Conservation (phyloP, 1,140 invertebrate genomes). For the Drosophila orena region DNA sequence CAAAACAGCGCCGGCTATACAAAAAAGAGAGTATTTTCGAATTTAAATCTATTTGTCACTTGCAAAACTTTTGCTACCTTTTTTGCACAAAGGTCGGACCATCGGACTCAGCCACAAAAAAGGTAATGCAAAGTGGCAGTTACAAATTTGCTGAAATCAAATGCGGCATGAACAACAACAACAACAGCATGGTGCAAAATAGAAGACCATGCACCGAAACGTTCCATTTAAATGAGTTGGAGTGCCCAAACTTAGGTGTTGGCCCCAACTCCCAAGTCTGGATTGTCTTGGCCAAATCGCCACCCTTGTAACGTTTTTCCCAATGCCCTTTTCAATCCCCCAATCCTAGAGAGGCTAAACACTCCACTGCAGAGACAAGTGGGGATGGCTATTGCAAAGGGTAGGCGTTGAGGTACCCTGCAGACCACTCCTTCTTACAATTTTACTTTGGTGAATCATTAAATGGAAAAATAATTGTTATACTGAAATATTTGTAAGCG, state of each 20-base stretch:
- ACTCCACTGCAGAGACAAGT: conserved; percentile 26
- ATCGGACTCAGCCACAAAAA: conserved; percentile 31
- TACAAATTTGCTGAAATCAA: conserved; percentile 81
- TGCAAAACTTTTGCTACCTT: conserved; percentile 79
- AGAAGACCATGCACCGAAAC: conserved; percentile 20
- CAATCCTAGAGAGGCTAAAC: conserved; percentile 33
- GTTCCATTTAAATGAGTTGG: conserved; percentile 64
- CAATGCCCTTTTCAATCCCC: conserved; percentile 48
- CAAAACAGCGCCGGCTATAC: conserved; percentile 32
- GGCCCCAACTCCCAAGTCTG: background rate
- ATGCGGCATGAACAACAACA: conserved; percentile 32
- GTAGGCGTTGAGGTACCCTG: background rate
- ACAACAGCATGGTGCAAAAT: conserved; percentile 16
- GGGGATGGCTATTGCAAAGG: too few species aligned
- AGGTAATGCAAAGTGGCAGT: conserved; percentile 73
- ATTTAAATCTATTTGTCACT: conserved; percentile 84
- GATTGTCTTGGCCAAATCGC: background rate
- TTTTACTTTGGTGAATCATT: too few species aligned
- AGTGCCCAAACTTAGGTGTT: conserved; percentile 43
- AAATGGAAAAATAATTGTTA: too few species aligned
- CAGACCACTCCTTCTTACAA: too few species aligned
- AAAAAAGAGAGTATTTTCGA: conserved; percentile 78
- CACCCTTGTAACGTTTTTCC: conserved; percentile 16
- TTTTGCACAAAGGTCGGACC: conserved; percentile 43
- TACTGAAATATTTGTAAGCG: too few species aligned